phyloP scores from a whole-genome alignment of 2,797 vertebrate species.

The Hapalemur alaotrensis region DNA sequence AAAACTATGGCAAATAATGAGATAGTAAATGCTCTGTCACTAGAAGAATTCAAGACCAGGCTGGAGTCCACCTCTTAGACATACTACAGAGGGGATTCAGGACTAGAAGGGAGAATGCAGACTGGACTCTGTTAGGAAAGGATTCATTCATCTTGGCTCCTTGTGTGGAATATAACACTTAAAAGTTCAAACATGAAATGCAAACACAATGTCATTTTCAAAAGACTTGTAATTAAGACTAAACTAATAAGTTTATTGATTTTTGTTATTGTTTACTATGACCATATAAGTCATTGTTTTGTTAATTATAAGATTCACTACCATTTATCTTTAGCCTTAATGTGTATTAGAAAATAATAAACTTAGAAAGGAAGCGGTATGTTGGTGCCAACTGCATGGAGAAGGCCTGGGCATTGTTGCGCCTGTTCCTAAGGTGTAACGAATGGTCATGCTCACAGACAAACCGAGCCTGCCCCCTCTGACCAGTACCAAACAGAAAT shows the following conservation, averaged over 20 bases:
- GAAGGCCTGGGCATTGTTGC: neutral
- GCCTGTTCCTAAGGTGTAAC: neutral
- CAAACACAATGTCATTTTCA: neutral
- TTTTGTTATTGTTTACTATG: neutral
- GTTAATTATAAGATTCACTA: neutral
- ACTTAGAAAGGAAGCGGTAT: neutral
- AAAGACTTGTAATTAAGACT: neutral
- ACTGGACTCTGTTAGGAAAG: neutral
- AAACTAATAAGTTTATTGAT: neutral
- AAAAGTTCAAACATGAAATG: neutral
- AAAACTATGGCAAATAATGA: neutral
- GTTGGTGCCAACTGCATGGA: neutral
- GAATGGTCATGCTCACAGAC: neutral
- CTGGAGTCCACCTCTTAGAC: neutral
- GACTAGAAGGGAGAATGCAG: neutral
- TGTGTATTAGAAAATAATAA: neutral
- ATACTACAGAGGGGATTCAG: neutral
- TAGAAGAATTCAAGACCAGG: neutral
- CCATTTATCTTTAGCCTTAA: neutral
- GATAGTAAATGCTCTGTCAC: neutral
- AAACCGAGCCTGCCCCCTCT: neutral
- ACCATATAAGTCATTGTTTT: neutral
- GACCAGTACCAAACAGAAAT: neutral
- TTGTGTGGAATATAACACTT: neutral
- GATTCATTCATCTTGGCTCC: neutral